Evolutionary conservation across 92 coral and sea anemone genomes (phyloP).

Genomic region (Epizoanthus ramosus): DNA sequence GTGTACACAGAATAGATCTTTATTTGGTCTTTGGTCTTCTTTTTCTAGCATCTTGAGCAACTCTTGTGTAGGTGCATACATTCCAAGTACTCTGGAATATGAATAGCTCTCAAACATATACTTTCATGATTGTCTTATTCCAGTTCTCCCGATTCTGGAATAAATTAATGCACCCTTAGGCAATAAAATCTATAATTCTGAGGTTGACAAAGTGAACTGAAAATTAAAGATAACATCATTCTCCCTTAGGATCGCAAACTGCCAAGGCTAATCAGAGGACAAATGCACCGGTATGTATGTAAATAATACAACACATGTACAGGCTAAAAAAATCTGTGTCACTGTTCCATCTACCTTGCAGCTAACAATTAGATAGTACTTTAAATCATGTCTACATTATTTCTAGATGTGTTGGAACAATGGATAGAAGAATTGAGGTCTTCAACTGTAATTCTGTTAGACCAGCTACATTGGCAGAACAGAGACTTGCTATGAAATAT

Average conservation of each 20-base stretch:
- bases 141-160: not conserved
- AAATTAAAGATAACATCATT: not conserved
- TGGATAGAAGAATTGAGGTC: slow-evolving; percentile 78
- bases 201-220: too few relatives aligned
- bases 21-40: too few relatives aligned
- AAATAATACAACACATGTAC: not conserved
- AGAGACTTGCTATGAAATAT: slow-evolving; percentile 39
- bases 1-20: too few relatives aligned
- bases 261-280: slow-evolving; percentile 91
- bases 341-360: not conserved
- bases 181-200: too few relatives aligned
- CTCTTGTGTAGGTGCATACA: too few relatives aligned
- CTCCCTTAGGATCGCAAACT: slow-evolving; percentile 77
- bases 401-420: slow-evolving; percentile 78
- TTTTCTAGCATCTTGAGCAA: too few relatives aligned
- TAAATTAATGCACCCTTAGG: too few relatives aligned
- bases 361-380: not conserved
- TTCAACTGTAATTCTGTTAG: slow-evolving; percentile 91
- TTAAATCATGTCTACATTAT: not conserved
- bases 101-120: not conserved
- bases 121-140: not conserved
- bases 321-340: not conserved
- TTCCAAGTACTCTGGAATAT: too few relatives aligned
- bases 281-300: slow-evolving; percentile 74
- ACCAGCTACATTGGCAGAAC: slow-evolving; percentile 75